These are phyloP conservation scores for Psix sp. DNA, from an alignment of 1,140 invertebrate genomes.

Conservation along the genomic window DNA sequence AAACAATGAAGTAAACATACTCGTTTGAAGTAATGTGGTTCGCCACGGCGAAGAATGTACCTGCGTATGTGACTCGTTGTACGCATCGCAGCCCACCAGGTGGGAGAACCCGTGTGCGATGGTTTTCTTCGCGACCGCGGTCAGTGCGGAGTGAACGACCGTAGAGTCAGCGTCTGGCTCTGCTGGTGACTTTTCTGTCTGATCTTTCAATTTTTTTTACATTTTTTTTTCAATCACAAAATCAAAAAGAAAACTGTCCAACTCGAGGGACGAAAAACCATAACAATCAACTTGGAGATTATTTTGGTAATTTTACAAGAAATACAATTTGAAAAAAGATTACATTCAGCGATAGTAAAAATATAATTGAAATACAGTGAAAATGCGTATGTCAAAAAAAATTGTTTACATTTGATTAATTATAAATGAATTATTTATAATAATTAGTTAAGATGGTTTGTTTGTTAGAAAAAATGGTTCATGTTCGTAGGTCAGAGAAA, in stretches of 20 bases:
- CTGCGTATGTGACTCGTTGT: slow-evolving; percentile 53
- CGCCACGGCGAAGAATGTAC: slow-evolving; percentile 43
- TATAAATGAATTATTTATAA: too few relatives aligned
- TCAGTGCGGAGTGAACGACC: slow-evolving; percentile 62
- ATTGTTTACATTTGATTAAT: too few relatives aligned
- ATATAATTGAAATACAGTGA: too few relatives aligned
- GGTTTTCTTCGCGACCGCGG: slow-evolving; percentile 48
- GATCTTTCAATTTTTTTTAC: background rate
- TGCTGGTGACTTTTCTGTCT: slow-evolving; percentile 4
- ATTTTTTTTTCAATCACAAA: background rate
- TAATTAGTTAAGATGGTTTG: too few relatives aligned
- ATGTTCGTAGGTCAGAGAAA: background rate
- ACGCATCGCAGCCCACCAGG: slow-evolving; percentile 44
- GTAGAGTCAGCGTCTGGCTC: slow-evolving; percentile 59
- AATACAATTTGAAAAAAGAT: too few relatives aligned
- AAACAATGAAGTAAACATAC: slow-evolving; percentile 53
- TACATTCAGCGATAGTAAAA: too few relatives aligned
- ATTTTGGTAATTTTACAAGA: too few relatives aligned
- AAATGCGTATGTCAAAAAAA: too few relatives aligned
- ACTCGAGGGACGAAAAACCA: too few relatives aligned
- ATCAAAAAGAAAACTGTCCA: too few relatives aligned
- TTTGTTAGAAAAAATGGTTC: background rate
- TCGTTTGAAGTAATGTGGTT: slow-evolving; percentile 42
- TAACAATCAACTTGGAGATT: too few relatives aligned
- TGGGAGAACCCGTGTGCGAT: slow-evolving; percentile 61